Percentiles rank a stretch among this genome's conserved stretches.
Conservation (phyloP, 2,888 invertebrate species). For the Drosophila lacicola region DNA sequence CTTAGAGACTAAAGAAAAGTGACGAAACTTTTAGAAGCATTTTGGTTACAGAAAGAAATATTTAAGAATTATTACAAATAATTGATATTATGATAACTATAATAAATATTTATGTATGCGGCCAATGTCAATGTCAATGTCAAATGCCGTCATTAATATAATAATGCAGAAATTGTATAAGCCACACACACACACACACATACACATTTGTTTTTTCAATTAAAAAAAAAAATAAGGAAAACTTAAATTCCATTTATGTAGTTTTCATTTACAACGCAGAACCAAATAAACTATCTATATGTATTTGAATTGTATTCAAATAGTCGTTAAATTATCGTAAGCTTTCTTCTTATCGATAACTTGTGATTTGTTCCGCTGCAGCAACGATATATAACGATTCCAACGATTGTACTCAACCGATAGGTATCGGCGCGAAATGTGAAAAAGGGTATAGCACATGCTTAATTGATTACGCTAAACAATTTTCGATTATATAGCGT, state of each 20-base stretch:
- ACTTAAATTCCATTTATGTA: constrained; percentile 48
- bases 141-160: constrained; percentile 62
- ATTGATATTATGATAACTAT: constrained; percentile 67
- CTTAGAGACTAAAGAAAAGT: constrained; percentile 82
- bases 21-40: constrained; percentile 78
- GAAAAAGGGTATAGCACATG: no score
- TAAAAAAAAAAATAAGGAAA: constrained; percentile 45
- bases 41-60: constrained; percentile 72
- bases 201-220: constrained; percentile 72
- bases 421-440: no score
- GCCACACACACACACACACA: constrained; percentile 27
- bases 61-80: constrained; percentile 67
- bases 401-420: no score
- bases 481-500: no score
- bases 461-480: no score
- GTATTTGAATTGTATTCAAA: no score
- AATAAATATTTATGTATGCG: constrained; percentile 63
- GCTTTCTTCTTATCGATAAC: no score
- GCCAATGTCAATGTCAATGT: constrained; percentile 63
- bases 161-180: constrained; percentile 69
- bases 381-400: no score
- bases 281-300: constrained; percentile 31
- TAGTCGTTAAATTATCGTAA: no score
- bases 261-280: constrained; percentile 44
- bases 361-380: no score